Evolutionary conservation across 1,140 invertebrate species (phyloP).

Genomic region (Metaphire vulgaris): DNA sequence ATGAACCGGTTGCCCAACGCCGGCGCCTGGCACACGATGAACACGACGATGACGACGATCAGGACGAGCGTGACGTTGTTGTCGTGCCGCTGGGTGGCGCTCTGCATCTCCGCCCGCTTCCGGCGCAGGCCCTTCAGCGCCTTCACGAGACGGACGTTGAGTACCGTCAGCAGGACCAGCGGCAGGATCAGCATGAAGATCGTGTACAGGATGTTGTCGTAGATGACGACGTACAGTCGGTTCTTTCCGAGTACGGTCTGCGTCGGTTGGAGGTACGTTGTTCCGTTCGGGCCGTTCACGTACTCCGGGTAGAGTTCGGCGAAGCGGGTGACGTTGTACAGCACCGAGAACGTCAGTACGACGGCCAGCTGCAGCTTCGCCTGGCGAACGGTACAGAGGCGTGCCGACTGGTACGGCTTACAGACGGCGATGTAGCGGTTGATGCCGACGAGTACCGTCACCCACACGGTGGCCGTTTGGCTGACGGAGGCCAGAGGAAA

Average conservation of each 20-base stretch:
- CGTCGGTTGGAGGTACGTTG: too few species aligned
- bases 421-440: slow-evolving; percentile 29
- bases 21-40: slow-evolving; percentile 30
- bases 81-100: slow-evolving; percentile 25
- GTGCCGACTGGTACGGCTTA: slow-evolving; percentile 13
- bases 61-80: slow-evolving; percentile 31
- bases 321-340: slow-evolving; percentile 24
- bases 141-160: slow-evolving; percentile 28
- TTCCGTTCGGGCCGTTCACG: background rate
- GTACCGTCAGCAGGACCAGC: slow-evolving; percentile 20
- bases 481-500: slow-evolving; percentile 12
- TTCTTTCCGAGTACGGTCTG: background rate
- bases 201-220: slow-evolving; percentile 27
- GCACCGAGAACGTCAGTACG: slow-evolving; percentile 20
- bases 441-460: slow-evolving; percentile 28
- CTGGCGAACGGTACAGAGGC: slow-evolving; percentile 19
- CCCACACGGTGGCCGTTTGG: slow-evolving; percentile 29
- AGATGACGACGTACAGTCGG: slow-evolving; percentile 13
- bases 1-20: slow-evolving; percentile 25
- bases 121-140: slow-evolving; percentile 24
- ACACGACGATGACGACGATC: too few species aligned
- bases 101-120: slow-evolving; percentile 29
- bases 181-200: slow-evolving; percentile 29
- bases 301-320: background rate
- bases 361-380: slow-evolving; percentile 20